Conservation (phyloP, 2,888 invertebrate genomes). For the Ectemnius cavifrons region DNA sequence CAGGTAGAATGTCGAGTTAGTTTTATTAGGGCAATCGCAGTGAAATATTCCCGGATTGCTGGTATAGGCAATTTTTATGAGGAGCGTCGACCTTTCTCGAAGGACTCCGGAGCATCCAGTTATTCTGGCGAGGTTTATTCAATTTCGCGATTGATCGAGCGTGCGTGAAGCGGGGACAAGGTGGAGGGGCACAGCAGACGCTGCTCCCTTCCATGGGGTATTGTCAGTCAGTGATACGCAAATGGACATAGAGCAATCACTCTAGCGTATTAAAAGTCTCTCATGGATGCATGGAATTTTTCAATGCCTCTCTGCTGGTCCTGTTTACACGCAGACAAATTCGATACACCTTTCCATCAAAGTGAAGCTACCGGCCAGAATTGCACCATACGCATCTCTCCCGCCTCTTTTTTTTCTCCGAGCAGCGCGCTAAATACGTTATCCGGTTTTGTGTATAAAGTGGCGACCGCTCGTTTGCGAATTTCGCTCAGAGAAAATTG, state of each 20-base stretch:
- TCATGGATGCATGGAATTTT: conserved; percentile 58
- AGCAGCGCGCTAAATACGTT: conserved; percentile 33
- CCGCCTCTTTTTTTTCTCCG: conserved; percentile 43
- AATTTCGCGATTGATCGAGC: conserved; percentile 45
- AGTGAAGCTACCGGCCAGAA: conserved; percentile 29
- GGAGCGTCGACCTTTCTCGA: conserved; percentile 17
- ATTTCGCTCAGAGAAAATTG: conserved; percentile 30
- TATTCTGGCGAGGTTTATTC: conserved; percentile 45
- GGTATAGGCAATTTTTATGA: conserved; percentile 38
- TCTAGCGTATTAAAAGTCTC: conserved; percentile 51
- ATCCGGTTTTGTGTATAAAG: conserved; percentile 26
- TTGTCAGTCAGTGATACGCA: conserved; percentile 43
- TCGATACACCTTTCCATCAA: conserved; percentile 54
- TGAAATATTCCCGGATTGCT: background rate
- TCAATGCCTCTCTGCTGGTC: conserved; percentile 23
- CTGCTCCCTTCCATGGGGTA: conserved; percentile 13
- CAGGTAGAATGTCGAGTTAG: background rate
- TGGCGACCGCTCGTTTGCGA: conserved; percentile 29
- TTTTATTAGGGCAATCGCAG: background rate
- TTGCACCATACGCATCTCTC: conserved; percentile 42
- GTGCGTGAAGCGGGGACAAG: background rate
- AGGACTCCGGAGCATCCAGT: conserved; percentile 32
- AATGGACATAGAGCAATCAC: conserved; percentile 41
- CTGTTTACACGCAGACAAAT: conserved; percentile 51
- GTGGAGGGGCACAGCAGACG: conserved; percentile 15